These are phyloP conservation scores for Salvelinus alpinus DNA, from an alignment of 2,113 vertebrate species.

Conservation along the genomic window DNA sequence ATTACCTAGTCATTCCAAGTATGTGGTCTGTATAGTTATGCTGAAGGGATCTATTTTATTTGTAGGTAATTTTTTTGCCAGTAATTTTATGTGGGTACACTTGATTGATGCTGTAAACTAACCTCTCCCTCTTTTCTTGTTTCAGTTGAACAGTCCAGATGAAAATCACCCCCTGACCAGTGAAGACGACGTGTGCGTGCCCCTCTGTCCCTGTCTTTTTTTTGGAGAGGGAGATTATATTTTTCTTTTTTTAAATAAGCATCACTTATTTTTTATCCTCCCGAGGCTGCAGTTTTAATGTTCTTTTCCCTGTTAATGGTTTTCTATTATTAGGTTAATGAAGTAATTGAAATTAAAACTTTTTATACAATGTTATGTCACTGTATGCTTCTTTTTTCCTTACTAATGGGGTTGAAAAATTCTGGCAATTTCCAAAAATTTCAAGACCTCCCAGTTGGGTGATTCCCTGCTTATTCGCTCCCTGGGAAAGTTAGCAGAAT, in stretches of 20 bases:
- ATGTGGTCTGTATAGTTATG: neutral
- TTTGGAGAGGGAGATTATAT: constrained; percentile 17
- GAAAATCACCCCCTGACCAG: constrained; percentile 47
- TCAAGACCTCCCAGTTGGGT: too few species aligned
- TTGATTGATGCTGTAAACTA: neutral
- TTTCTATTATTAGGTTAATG: constrained; percentile 65
- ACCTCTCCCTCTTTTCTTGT: neutral
- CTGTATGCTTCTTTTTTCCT: neutral
- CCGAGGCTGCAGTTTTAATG: neutral
- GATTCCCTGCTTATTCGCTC: too few species aligned
- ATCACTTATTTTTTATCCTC: constrained; percentile 26
- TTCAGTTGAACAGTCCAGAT: constrained; percentile 81
- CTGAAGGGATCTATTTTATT: neutral
- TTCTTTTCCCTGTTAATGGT: constrained; percentile 39
- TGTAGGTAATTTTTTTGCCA: neutral
- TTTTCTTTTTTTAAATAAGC: constrained; percentile 59
- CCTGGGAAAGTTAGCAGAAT: too few species aligned
- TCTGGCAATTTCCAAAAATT: too few species aligned
- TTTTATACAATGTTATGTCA: constrained; percentile 67
- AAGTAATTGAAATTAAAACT: constrained; percentile 73
- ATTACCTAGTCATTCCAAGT: neutral
- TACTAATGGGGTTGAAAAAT: too few species aligned
- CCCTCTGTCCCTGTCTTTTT: constrained; percentile 42
- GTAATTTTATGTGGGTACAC: neutral
- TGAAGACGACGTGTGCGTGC: constrained; percentile 34